Base-by-base conservation (phyloP, 2,113 vertebrate species). In the Gobius niger region DNA sequence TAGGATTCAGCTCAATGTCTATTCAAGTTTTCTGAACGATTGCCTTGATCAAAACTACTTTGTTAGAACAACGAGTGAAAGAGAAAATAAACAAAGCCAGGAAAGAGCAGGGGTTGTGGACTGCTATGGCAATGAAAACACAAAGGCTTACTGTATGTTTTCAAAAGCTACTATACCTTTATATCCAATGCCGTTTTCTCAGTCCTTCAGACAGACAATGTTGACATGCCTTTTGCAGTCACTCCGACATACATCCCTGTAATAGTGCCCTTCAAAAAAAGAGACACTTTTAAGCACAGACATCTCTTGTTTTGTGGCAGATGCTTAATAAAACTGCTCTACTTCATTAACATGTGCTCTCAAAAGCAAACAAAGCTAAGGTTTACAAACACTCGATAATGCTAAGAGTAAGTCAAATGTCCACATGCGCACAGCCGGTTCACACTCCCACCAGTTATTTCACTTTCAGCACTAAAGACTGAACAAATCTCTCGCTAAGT, bases 191-290 rank as follows among this genome's bases (percentile, higher is more conserved):
- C 72, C 65, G 60, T 81, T 80, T 68, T 72, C 70, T 75, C 76
- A 80, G 57, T 84, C 75, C 76, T 76, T 88, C 83, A 87, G 86
- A 85, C 73, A 8, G 63, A 74, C 65, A 66, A 12, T 11, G 71
- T 62, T 78, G 75, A 63, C 81, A 83, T 84, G 84, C 84, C 81
- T 89, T 89, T 87, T 64, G 72, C 83, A 75, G 76, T 88, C 75
- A 40, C 54, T 51, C 67, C 44, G 41, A 68, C 72, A 82, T 76
- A 77, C 69, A 72, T 81, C 75, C 46, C 24, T 59, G 68, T 73
- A 68, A 86, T 83, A 81, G 73, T 40, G 74, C 67, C 67, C 59
- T 75, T 81, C 79, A 68, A 40, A 6, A 24, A 10, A 87, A 68
- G 70, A 73, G 68, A 56, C 69, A 49, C 66, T 80, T 76, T 67